Percentiles rank a stretch among this genome's conserved stretches.
Evolutionary conservation across 2,113 vertebrate species (phyloP).

Genomic region (Anguilla japonica): DNA sequence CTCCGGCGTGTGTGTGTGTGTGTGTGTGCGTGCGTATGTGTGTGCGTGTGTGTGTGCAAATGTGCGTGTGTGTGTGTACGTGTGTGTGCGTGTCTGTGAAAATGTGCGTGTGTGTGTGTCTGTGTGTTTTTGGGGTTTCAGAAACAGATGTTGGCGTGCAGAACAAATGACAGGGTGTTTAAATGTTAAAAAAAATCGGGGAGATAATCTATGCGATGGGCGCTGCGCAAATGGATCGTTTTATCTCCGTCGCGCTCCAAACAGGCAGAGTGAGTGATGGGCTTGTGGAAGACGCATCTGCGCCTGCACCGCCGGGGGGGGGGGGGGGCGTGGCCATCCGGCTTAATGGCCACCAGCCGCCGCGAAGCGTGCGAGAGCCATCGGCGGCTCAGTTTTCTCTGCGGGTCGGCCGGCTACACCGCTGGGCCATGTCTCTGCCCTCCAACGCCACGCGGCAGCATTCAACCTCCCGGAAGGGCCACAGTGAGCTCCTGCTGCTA

Average conservation of each 20-base stretch:
- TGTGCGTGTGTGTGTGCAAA: no score
- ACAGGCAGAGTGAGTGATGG: not conserved
- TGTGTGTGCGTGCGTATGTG: no score
- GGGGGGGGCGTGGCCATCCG: not conserved
- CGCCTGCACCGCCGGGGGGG: not conserved
- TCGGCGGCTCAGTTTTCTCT: not conserved
- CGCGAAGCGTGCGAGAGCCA: not conserved
- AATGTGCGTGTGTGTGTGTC: not conserved
- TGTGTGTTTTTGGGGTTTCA: constrained; percentile 35
- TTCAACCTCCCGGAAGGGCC: not conserved
- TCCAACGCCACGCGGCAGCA: not conserved
- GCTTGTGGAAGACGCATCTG: constrained; percentile 17
- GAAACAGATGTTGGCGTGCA: constrained; percentile 47
- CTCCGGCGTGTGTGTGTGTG: no score
- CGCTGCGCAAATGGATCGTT: constrained; percentile 19
- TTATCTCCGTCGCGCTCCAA: not conserved
- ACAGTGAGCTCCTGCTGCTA: not conserved
- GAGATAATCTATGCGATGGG: constrained; percentile 13
- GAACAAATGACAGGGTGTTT: constrained; percentile 59
- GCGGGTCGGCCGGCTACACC: not conserved
- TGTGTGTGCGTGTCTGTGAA: no score
- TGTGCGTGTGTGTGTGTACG: not conserved
- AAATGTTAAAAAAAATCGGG: constrained; percentile 24
- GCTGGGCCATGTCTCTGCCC: no score
- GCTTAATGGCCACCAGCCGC: not conserved